Base-by-base conservation (phyloP, 2,888 invertebrate species). In the Sarcophaga variegata region DNA sequence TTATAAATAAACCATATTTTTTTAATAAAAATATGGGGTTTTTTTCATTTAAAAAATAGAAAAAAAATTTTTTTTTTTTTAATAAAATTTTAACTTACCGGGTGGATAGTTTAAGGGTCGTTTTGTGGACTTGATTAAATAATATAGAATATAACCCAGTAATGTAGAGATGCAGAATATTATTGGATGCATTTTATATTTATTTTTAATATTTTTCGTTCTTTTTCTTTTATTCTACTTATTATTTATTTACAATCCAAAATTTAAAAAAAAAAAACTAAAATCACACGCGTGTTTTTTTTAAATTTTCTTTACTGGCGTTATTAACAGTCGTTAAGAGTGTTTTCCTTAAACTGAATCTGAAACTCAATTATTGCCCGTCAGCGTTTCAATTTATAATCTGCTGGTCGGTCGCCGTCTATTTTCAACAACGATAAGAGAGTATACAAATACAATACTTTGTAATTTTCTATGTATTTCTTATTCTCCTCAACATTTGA, bases 61-160 rank as follows among this genome's bases (percentile, higher is more conserved):
- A 54, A 54, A 54, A 54, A 25, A 25, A 6, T 8, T n/a, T 1
- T 6, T 45, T 27, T 71, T 49, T 60, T 75, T 47, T 66, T 12
- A 4, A 14, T 54, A 17, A 54, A 12, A 4, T 72, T 45, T 54
- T 25, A 79, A 78, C 90, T 90, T 69, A 93, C 92, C 92, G 88
- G 92, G 92, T 47, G 92, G 92, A 89, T 91, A 92, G 81, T 92
- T 92, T 63, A 85, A 85, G 0, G 93, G 93, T 10, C 92, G 89
- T 70, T 89, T 89, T 20, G 89, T 86, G 3, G 92, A 92, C 22
- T 83, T 89, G 3, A 91, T 70, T 49, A 92, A 66, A 70, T 89
- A 89, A 88, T 90, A 91, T 17, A 91, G 79, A 12, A 90, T 54
- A 77, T 86, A 90, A 5, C 89, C 90, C 75, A 91, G 75, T 20